Base-by-base conservation (phyloP, 2,113 vertebrate genomes). In the Colossoma macropomum region DNA sequence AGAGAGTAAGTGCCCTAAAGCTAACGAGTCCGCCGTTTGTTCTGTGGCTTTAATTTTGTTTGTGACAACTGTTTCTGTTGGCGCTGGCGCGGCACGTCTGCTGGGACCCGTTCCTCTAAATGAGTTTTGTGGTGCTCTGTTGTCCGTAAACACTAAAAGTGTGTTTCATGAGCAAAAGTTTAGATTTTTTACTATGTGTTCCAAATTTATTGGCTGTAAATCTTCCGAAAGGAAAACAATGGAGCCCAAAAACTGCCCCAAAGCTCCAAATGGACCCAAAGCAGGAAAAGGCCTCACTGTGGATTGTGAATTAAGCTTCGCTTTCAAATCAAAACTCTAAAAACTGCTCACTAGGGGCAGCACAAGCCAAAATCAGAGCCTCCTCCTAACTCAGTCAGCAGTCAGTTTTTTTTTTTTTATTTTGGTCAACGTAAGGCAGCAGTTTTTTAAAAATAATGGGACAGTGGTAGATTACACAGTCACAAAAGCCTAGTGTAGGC, bases 1-100 rank as follows among this genome's bases (percentile, higher is more conserved):
- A 99, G 91, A 94, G 97, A 90, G 98, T 99, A 92, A 96, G 96
- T 93, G 50, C 19, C 32, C 34, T 2, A 21, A 72, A 12, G 30
- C 28, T 25, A 63, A 71, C 0, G 34, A 19, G 65, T 16, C 71
- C 0, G 59, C 3, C 17, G 27, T 68, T 54, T 60, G 56, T 60
- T 60, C 59, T 62, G 59, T 27, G 34, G 25, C 28, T 45, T 68
- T 45, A 11, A 69, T 71, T 77, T 70, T 48, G 17, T 68, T 56
- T 21, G 66, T 32, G 63, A 32, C n/a, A 6, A 25, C n/a, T 41
- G 21, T 71, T 71, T 23, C 19, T 38, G 66, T 34, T 69, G 30
- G 66, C 30, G 21, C 30, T 38, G 66, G 30, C 3, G 23, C 19
- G 27, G 19, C 3, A 19, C 50, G 21, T 80, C 68, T 72, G 62